Evolutionary conservation across 2,113 vertebrate genomes (phyloP).

Genomic region (Planiliza haematocheilus): DNA sequence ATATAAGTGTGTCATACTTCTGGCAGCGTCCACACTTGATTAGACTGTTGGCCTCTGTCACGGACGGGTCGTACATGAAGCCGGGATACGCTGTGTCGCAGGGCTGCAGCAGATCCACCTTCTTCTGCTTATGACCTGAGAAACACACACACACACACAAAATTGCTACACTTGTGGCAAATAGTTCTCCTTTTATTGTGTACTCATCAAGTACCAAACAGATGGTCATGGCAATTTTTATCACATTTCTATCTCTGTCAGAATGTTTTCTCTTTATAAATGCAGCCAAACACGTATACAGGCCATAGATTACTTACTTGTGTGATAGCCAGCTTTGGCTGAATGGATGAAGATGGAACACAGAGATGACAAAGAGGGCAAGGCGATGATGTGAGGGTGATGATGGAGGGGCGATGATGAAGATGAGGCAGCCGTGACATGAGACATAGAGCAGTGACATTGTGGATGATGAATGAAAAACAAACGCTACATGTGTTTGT

Average conservation of each 20-base stretch:
- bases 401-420: conserved; percentile 31
- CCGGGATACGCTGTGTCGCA: conserved; percentile 94
- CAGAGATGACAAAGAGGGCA: conserved; percentile 7
- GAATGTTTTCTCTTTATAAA: neutral
- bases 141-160: conserved; percentile 15
- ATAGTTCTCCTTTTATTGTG: neutral
- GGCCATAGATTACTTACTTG: conserved; percentile 71
- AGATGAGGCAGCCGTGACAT: conserved; percentile 20
- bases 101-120: conserved; percentile 87
- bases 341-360: conserved; percentile 55
- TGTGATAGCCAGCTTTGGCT: conserved; percentile 85
- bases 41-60: conserved; percentile 91
- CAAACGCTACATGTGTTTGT: neutral
- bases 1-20: conserved; percentile 89
- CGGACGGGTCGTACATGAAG: conserved; percentile 87
- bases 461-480: conserved; percentile 1
- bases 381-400: conserved; percentile 9
- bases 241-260: neutral
- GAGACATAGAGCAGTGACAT: conserved; percentile 25
- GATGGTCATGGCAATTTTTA: too few species aligned
- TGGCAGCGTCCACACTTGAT: conserved; percentile 93
- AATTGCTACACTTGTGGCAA: neutral
- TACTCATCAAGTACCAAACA: neutral
- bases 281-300: neutral
- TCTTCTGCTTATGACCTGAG: conserved; percentile 92